Evolutionary conservation across 2,113 vertebrate species (phyloP).

Genomic region (Oncorhynchus masou): DNA sequence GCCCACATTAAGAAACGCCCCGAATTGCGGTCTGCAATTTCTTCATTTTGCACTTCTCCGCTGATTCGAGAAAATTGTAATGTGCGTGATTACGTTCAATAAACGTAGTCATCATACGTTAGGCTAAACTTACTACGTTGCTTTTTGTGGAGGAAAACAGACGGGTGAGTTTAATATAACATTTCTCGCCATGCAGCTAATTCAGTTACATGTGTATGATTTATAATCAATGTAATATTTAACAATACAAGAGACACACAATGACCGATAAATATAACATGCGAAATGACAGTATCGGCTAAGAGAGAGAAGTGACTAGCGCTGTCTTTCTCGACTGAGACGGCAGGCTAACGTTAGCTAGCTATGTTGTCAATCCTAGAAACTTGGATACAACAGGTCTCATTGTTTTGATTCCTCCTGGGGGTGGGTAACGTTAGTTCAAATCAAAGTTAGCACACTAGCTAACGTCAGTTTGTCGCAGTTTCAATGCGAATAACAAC

Average conservation of each 20-base stretch:
- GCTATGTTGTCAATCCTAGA: background rate
- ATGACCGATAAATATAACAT: background rate
- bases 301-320: background rate
- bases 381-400: constrained; percentile 35
- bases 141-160: background rate
- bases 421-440: background rate
- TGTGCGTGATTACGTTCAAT: no score
- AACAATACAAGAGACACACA: background rate
- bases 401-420: constrained; percentile 33
- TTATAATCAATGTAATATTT: background rate
- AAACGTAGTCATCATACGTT: background rate
- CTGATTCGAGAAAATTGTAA: no score
- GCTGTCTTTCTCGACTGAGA: background rate
- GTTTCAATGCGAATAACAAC: background rate
- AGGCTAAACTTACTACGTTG: background rate
- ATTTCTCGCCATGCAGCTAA: background rate
- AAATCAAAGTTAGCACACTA: background rate
- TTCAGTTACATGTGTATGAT: background rate
- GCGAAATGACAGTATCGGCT: background rate
- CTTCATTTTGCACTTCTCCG: no score
- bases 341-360: constrained; percentile 13
- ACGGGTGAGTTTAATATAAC: background rate
- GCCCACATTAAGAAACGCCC: no score
- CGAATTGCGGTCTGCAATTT: no score
- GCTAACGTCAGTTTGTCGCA: background rate